These are phyloP conservation scores for Erinaceus europaeus DNA, from an alignment of 2,113 vertebrate species.

Conservation along the genomic window DNA sequence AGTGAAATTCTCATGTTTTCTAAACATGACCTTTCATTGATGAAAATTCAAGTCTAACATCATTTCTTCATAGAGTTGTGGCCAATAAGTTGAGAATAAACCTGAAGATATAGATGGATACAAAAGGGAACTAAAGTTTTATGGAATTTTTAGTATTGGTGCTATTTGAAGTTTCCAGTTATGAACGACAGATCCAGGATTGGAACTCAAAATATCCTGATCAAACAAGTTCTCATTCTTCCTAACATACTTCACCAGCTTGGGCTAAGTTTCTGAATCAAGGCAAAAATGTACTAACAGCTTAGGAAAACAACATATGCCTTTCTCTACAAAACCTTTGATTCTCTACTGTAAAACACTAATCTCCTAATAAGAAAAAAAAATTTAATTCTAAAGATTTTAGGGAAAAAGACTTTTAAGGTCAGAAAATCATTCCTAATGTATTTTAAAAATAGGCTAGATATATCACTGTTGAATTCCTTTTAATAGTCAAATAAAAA, in stretches of 20 bases:
- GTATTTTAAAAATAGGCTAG: not conserved
- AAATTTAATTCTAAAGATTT: too few relatives aligned
- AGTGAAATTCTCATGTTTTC: not conserved
- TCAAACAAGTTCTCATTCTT: not conserved
- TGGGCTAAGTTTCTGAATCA: not conserved
- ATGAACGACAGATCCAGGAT: not conserved
- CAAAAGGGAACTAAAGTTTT: not conserved
- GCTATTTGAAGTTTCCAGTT: not conserved
- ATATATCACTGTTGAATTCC: not conserved
- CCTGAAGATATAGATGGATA: not conserved
- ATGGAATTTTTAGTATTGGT: not conserved
- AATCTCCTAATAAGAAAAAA: too few relatives aligned
- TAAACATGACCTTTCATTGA: not conserved
- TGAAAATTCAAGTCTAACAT: not conserved
- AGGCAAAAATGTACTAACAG: constrained; percentile 20
- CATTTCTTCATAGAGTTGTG: not conserved
- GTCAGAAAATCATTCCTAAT: too few relatives aligned
- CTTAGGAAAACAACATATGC: constrained; percentile 6
- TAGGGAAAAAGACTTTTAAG: too few relatives aligned
- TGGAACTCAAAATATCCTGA: not conserved
- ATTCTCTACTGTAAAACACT: too few relatives aligned
- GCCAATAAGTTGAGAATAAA: not conserved
- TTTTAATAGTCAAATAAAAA: not conserved
- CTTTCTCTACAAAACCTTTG: not conserved
- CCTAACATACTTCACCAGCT: not conserved